Evolutionary conservation across 2,888 invertebrate species (phyloP), one percentile per base, ranked within the genome.

Genomic region (Macrophya annulata): DNA sequence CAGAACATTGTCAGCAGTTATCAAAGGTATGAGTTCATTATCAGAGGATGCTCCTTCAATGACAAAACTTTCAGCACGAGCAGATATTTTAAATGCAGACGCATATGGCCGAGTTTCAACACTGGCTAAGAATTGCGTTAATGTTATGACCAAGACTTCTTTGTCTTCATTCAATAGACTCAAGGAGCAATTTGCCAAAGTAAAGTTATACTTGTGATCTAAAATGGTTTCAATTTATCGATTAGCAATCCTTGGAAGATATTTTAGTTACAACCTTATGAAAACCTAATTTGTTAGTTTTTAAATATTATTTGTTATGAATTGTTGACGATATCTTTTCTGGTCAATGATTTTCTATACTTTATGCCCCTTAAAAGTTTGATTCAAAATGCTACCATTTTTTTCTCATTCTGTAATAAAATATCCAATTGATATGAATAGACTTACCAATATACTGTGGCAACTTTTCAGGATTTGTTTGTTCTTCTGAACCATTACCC

Each of bases 181-280:
- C 85, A 97, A 86, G 1, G 96, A 96, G 88, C 96, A 96, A 91
- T 97, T 97, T 21, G 96, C 96, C 82, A 97, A 92, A 0, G 97
- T 96, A 87, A 97, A 94, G 92, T 96, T 97, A 86, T 97, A 94
- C 93, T 97, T 97, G 91, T 97, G 97, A 89, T 97, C 97, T 96
- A 94, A 88, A 94, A 95, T 51, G 74, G 82, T 76, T 55, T 15
- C 40, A 72, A 65, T 40, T 77, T 40, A 5, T 71, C 71, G 68
- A 37, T 12, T 8, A 59, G 51, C 43, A 65, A 45, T 25, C 51
- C 31, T 17, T 21, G 21, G 40, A 48, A 21, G 31, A n/a, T 25
- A 85, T 65, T 21, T 40, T 25, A 51, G 77, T 6, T 4, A n/a
- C 40, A 65, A 86, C 55, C 45, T 37, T 25, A 48, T 25, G 6